Percentiles rank a stretch among this genome's conserved stretches.
Evolutionary conservation across 2,888 invertebrate species (phyloP).

Genomic region (Phyllotreta cruciferae): DNA sequence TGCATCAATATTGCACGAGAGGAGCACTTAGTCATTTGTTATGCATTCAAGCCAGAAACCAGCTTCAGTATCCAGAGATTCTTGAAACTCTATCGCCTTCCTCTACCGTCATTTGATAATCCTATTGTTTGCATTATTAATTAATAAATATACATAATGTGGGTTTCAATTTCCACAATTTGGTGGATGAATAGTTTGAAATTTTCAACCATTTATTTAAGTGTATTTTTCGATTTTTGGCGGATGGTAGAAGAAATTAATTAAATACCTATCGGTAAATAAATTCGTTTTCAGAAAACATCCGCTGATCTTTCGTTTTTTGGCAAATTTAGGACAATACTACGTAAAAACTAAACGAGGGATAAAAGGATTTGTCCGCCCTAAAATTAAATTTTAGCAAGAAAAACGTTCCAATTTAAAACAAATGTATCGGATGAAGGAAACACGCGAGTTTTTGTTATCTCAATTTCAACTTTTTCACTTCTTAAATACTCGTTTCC

Average conservation of each 20-base stretch:
- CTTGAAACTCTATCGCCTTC: constrained; percentile 49
- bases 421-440: constrained; percentile 34
- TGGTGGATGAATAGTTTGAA: too few species aligned
- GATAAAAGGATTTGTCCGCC: constrained; percentile 1
- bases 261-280: too few species aligned
- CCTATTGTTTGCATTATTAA: constrained; percentile 53
- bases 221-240: too few species aligned
- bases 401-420: constrained; percentile 32
- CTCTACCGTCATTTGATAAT: constrained; percentile 50
- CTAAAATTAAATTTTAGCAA: constrained; percentile 24
- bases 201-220: too few species aligned
- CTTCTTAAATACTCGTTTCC: constrained; percentile 50
- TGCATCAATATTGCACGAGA: constrained; percentile 51
- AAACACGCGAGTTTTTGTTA: constrained; percentile 45
- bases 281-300: too few species aligned
- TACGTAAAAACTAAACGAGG: too few species aligned
- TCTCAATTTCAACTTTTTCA: constrained; percentile 48
- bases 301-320: too few species aligned
- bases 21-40: constrained; percentile 58
- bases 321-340: too few species aligned
- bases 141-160: not conserved
- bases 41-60: constrained; percentile 54
- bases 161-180: too few species aligned
- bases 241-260: too few species aligned
- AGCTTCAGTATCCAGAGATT: constrained; percentile 52